Base-by-base conservation (phyloP, 2,888 invertebrate genomes). In the Sarcophaga rosellei region DNA sequence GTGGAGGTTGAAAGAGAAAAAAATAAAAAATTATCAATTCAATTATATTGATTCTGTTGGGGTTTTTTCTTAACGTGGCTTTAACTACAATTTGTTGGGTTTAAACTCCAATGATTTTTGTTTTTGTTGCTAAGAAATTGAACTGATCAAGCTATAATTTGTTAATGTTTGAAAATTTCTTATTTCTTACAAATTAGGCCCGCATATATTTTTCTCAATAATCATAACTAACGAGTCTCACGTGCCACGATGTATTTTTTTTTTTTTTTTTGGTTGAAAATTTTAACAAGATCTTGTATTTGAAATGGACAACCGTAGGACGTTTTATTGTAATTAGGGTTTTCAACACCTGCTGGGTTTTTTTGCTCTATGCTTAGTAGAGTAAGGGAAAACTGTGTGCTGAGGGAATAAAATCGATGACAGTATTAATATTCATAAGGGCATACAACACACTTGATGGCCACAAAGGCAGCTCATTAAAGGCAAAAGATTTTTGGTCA, bases 341-440 rank as follows among this genome's bases (percentile, higher is more conserved):
- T 86, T 81, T 83, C 83, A 81, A 81, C 86, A 86, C 86, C 86
- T 81, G 86, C 86, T 83, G 73, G 47, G 66, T 68, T 63, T 65
- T 72, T 62, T 57, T 59, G 35, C 4, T 47, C 4, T 23, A 21
- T 11, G 12, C 0, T 73, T 45, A 0, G 8, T 53, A 35, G 21
- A 47, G 15, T 62, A 20, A 6, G 44, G 12, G n/a, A 44, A 21
- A 15, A 47, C 1, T 45, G 20, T 21, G 1, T 20, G n/a, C 75
- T 69, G 65, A 75, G 8, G 5, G 20, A 57, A 23, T 25, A 45
- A 63, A 17, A 61, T 61, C 47, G 66, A n/a, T 15, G 53, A 5
- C 17, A 20, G 25, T 72, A 80, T 76, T 65, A 76, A 84, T 80
- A 84, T 80, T 80, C 57, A 80, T 84, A 66, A 66, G 68, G 59